A percentile compares a stretch with the other conserved stretches of the same genome.
phyloP scores from a whole-genome alignment of 2,113 vertebrate genomes.

The Pseudorasbora parva region DNA sequence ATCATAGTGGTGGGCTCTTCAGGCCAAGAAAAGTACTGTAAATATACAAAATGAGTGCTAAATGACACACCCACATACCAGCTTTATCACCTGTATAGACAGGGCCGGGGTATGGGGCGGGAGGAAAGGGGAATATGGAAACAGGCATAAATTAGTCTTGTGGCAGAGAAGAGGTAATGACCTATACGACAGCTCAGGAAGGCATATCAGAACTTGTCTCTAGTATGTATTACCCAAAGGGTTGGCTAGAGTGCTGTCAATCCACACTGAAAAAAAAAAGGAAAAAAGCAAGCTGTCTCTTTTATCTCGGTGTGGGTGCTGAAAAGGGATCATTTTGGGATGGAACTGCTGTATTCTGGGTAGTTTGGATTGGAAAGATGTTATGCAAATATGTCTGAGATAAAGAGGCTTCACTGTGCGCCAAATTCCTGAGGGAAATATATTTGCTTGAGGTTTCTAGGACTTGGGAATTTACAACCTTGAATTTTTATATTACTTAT shows the following conservation, averaged over 20 bases:
- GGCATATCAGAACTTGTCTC: constrained; percentile 72
- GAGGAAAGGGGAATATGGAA: constrained; percentile 18
- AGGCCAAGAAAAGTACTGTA: constrained; percentile 27
- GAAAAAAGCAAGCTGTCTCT: neutral
- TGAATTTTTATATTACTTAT: too few species aligned
- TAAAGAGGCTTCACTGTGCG: neutral
- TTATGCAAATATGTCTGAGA: constrained; percentile 1
- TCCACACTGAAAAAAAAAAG: constrained; percentile 17
- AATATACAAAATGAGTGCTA: constrained; percentile 16
- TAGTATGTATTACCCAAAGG: constrained; percentile 55
- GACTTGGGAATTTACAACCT: too few species aligned
- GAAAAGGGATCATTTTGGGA: constrained; percentile 27
- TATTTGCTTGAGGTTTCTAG: neutral
- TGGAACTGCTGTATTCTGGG: constrained; percentile 13
- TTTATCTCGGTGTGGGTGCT: constrained; percentile 35
- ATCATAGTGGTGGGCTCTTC: constrained; percentile 4
- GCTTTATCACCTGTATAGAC: constrained; percentile 15
- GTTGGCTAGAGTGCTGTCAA: constrained; percentile 53
- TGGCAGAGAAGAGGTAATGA: constrained; percentile 45
- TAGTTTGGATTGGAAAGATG: constrained; percentile 22
- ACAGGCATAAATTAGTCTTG: constrained; percentile 53
- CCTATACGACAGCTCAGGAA: constrained; percentile 36
- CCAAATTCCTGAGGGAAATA: neutral
- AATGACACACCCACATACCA: constrained; percentile 44
- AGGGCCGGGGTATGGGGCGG: neutral